A percentile compares a stretch with the other conserved stretches of the same genome.
Conservation (phyloP, 2,113 vertebrate species). For the Halichoeres trimaculatus region DNA sequence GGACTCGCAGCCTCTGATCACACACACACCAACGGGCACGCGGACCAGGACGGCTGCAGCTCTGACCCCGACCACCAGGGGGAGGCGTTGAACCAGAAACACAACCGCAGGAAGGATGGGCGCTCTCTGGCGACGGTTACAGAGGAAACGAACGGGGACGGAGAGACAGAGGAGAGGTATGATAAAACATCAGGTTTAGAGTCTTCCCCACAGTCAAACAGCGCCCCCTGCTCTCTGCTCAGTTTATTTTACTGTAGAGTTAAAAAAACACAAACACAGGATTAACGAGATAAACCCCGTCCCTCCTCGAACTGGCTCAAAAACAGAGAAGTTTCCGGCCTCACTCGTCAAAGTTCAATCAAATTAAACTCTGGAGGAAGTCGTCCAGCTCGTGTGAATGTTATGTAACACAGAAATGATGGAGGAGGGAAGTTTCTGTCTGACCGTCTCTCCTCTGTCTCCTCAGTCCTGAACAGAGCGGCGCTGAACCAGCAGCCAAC, state of each 20-base stretch:
- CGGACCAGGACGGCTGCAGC: constrained; percentile 62
- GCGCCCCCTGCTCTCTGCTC: not conserved
- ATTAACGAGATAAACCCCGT: not conserved
- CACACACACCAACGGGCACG: constrained; percentile 13
- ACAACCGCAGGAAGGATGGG: constrained; percentile 86
- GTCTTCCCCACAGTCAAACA: too few relatives aligned
- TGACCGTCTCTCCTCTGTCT: not conserved
- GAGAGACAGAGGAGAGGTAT: constrained; percentile 52
- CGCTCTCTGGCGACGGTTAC: constrained; percentile 87
- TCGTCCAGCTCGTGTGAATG: not conserved
- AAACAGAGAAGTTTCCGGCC: not conserved
- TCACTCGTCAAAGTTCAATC: not conserved
- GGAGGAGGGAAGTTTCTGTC: too few relatives aligned
- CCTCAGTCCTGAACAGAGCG: constrained; percentile 39
- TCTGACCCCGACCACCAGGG: constrained; percentile 66
- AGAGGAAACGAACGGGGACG: constrained; percentile 82
- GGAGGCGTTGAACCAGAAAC: constrained; percentile 80
- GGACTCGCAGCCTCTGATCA: constrained; percentile 22
- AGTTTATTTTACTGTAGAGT: not conserved
- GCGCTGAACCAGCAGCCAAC: not conserved
- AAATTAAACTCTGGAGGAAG: not conserved
- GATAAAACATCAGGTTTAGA: too few relatives aligned
- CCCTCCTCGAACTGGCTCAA: not conserved
- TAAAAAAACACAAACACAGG: not conserved
- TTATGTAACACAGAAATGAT: not conserved